Base-by-base conservation (phyloP, 2,888 invertebrate species). In the Eupithecia tripunctaria region DNA sequence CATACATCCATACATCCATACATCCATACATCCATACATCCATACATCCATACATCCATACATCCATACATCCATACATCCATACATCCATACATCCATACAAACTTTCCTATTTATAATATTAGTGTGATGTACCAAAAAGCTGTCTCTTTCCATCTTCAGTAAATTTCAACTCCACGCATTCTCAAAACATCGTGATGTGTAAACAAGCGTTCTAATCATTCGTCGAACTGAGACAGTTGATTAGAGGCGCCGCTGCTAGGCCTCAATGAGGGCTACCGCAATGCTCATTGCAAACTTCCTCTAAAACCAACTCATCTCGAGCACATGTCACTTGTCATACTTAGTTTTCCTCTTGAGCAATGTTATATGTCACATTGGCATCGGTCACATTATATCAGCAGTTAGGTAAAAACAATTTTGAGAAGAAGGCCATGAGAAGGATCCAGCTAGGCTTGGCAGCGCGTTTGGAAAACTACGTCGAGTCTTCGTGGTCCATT, bases 221-320 rank as follows among this genome's bases (percentile, higher is more conserved):
- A 78, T 76, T 76, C 68, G 70, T 66, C 29, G 59, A 65, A 65
- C 75, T 70, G 74, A 74, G 72, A 76, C 73, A 76, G 78, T 76
- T 78, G 79, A 79, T 79, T 78, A 78, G 78, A 79, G 74, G 71
- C 72, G 71, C 69, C 66, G 25, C 59, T 47, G 29, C 47, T 38
- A 38, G 56, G 72, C 70, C 56, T 68, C 76, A 77, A 78, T 79
- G 75, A 71, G 51, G 59, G 5, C 14, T 25, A 64, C 64, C 64
- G 63, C 63, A 64, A 25, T 64, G 38, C 38, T 41, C 38, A 38
- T 25, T 25, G 25, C 21, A 36, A 63, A 63, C 64, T 2, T 12
- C 36, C 38, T 12, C 38, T 21, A 15, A 64, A 32, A 41, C 38
- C 21, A 36, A 14, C 62, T 29, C 29, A 64, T 36, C 64, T 64